Evolutionary conservation across 2,113 vertebrate species (phyloP).

Genomic region (Petromus typicus): DNA sequence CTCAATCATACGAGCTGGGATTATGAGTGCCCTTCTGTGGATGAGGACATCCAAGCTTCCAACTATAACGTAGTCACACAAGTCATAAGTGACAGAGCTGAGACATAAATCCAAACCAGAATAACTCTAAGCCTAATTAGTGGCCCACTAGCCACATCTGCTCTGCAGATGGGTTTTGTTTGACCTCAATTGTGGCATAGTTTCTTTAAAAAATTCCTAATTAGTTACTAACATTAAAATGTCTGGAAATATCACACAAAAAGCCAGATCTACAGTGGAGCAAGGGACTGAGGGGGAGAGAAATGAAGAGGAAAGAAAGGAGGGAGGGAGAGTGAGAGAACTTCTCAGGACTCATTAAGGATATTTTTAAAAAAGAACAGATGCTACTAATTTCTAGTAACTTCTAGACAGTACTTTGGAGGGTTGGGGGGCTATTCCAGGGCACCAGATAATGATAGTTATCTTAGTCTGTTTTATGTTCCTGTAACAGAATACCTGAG

Average conservation of each 20-base stretch:
- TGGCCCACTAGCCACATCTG: conserved; percentile 20
- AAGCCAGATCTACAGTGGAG: conserved; percentile 20
- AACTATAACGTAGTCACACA: neutral
- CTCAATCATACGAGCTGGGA: neutral
- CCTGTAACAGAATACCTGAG: neutral
- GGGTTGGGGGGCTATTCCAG: too few relatives aligned
- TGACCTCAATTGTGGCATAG: neutral
- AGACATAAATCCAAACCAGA: neutral
- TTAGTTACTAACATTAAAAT: conserved; percentile 56
- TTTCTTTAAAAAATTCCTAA: conserved; percentile 31
- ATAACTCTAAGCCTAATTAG: neutral
- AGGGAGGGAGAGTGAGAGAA: neutral
- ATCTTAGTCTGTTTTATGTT: neutral
- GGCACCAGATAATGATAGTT: neutral
- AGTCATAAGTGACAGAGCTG: neutral
- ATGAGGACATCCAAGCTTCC: neutral
- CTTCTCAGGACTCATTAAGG: neutral
- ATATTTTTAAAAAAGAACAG: neutral
- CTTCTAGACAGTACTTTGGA: neutral
- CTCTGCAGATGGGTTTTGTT: conserved; percentile 39
- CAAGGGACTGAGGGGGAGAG: neutral
- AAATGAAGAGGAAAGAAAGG: too few relatives aligned
- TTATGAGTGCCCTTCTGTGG: neutral
- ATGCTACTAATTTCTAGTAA: neutral
- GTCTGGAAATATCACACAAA: neutral